Percentiles rank a stretch among this genome's conserved stretches.
Conservation (phyloP, 1,140 invertebrate genomes). For the Drosophila takahashii region DNA sequence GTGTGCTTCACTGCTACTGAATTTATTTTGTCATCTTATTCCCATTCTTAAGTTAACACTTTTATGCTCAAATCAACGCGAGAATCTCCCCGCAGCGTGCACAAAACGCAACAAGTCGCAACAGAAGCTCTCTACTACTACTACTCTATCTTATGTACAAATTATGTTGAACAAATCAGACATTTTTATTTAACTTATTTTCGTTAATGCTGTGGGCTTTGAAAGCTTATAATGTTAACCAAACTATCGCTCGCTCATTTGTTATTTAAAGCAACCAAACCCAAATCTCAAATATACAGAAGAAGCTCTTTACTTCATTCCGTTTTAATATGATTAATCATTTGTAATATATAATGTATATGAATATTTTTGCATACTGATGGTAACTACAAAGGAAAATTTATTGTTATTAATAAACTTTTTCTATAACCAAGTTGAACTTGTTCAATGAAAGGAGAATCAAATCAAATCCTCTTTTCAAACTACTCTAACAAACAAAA, state of each 20-base stretch:
- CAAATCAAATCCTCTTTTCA: too few species aligned
- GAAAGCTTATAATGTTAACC: constrained; percentile 19
- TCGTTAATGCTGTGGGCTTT: constrained; percentile 29
- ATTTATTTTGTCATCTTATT: constrained; percentile 34
- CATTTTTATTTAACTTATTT: constrained; percentile 23
- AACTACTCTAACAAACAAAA: neutral
- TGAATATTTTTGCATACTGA: constrained; percentile 71
- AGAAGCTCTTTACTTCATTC: constrained; percentile 41
- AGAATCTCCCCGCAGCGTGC: constrained; percentile 29
- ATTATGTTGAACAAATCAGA: constrained; percentile 38
- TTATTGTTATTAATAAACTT: constrained; percentile 70
- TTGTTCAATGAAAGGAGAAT: too few species aligned
- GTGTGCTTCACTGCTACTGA: constrained; percentile 7
- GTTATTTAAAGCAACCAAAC: constrained; percentile 47
- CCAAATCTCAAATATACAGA: constrained; percentile 18
- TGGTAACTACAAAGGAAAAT: constrained; percentile 35
- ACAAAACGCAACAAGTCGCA: constrained; percentile 30
- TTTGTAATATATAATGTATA: constrained; percentile 44
- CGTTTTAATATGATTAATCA: constrained; percentile 33
- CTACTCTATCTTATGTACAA: constrained; percentile 35
- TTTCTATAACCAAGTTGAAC: constrained; percentile 44
- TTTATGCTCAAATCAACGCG: constrained; percentile 25
- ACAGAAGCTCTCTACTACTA: constrained; percentile 33
- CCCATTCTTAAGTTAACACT: constrained; percentile 14
- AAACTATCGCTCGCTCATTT: constrained; percentile 45